Evolutionary conservation across 2,797 vertebrate genomes (phyloP), one percentile per base, ranked within the genome.

Genomic region (Hipposideros larvatus): DNA sequence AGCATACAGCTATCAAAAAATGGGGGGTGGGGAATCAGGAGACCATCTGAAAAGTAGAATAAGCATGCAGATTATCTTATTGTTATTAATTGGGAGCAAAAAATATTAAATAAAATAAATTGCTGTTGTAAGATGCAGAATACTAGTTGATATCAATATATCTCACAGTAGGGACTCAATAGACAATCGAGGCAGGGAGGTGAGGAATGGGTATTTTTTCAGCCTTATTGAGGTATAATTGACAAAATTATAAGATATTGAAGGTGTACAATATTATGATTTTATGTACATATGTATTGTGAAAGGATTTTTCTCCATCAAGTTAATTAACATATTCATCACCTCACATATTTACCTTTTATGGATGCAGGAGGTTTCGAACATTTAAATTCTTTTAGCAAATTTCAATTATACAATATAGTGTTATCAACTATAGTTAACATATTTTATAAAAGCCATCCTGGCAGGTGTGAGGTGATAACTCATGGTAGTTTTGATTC

Each of bases 71-170:
- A 92, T 57, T 55, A 89, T 41, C 24, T 79, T 90, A 66, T 16
- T 28, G 34, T 78, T 86, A 73, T 53, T 97, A 84, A 85, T 51
- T 43, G 48, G 43, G 10, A 90, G 34, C n/a, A 90, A 80, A 95
- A 87, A 2, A 71, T 57, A 87, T 51, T 87, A 87, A 92, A 91
- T 61, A 19, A 82, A 88, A 51, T 61, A 24, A 79, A 78, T 80
- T 73, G 26, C 48, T 93, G 26, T n/a, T 66, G 9, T 43, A n/a
- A 31, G 14, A 26, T 78, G 14, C 5, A 43, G 53, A 95, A 78
- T 77, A 31, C 13, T 65, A 90, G 4, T 15, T 79, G 28, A 65
- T 59, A 92, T 28, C 4, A 70, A 28, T 74, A 53, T 74, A 34
- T 68, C 11, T 80, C 43, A 92, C 7, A 90, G 18, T 41, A 59